Evolutionary conservation across 1,140 invertebrate species (phyloP).

Genomic region (Meloidogyne chitwoodi): DNA sequence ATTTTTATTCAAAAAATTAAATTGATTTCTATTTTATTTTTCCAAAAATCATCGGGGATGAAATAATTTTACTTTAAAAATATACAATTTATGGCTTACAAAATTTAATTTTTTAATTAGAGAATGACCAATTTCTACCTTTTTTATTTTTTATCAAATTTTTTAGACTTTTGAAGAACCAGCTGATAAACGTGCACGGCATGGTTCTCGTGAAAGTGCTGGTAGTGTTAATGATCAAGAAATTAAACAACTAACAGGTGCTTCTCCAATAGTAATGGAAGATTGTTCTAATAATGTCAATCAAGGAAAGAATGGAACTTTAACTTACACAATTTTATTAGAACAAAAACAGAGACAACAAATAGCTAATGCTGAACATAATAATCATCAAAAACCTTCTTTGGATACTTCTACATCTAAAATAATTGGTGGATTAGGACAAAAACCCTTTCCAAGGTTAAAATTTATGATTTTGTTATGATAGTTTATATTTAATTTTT

Average conservation of each 20-base stretch:
- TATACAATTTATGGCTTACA: no score
- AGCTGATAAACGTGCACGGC: constrained; percentile 22
- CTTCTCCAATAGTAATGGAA: background rate
- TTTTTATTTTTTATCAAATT: no score
- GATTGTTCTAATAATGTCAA: background rate
- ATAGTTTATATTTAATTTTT: background rate
- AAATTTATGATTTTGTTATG: background rate
- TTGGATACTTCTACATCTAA: background rate
- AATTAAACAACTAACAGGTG: constrained; percentile 12
- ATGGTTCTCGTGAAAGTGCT: constrained; percentile 23
- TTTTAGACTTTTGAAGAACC: constrained; percentile 24
- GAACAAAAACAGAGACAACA: background rate
- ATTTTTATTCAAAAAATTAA: background rate
- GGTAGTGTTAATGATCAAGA: constrained; percentile 27
- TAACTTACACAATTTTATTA: background rate
- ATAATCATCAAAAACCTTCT: background rate
- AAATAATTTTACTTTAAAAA: no score
- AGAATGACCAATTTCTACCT: background rate
- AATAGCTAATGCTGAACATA: background rate
- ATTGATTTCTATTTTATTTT: no score
- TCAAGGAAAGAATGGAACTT: background rate
- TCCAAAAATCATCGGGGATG: no score
- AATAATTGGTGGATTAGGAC: background rate
- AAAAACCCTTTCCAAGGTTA: constrained; percentile 19
- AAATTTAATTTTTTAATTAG: background rate